Evolutionary conservation across 2,113 vertebrate genomes (phyloP), one percentile per base, ranked within the genome.

Genomic region (Galemys pyrenaicus): DNA sequence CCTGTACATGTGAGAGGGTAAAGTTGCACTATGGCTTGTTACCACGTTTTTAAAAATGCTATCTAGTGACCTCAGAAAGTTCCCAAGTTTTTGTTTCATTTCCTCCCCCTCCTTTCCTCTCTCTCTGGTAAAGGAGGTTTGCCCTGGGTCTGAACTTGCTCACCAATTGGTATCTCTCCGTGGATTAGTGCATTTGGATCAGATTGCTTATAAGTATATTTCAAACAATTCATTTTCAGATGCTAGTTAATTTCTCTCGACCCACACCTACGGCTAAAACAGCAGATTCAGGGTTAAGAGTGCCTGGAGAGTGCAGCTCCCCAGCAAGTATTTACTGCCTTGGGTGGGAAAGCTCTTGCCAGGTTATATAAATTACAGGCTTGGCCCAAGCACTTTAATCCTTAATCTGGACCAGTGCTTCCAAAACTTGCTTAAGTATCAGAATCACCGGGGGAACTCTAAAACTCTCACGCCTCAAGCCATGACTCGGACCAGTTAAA

Each of bases 361-460:
- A 73, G 67, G 74, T 82, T 77, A 77, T 77, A 78, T 87, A 95
- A 96, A 89, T 74, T 67, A 95, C 0, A 83, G 22, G 28, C 22
- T 96, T 95, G 93, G 56, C 16, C 30, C 39, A 82, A 49, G 46
- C 56, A 87, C 58, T 91, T 73, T 94, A 93, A 88, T 78, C 56
- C 74, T 89, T 89, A 73, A 89, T 94, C 74, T 86, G 86, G 64
- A 79, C 56, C 88, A 81, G 37, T 35, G 37, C 39, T 86, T 93
- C 86, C 77, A 83, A 93, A 86, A 37, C 17, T 67, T 81, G 62
- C 49, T 49, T 87, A 89, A 86, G 68, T 87, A 67, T 54, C 46
- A 92, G 75, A 87, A 94, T 93, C 84, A 86, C 32, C 62, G 62
- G 41, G 51, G 35, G 74, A 95, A 73, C 49, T 73, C 77, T 89